Evolutionary conservation across 1,140 invertebrate genomes (phyloP).

Genomic region (Batillaria attramentaria): DNA sequence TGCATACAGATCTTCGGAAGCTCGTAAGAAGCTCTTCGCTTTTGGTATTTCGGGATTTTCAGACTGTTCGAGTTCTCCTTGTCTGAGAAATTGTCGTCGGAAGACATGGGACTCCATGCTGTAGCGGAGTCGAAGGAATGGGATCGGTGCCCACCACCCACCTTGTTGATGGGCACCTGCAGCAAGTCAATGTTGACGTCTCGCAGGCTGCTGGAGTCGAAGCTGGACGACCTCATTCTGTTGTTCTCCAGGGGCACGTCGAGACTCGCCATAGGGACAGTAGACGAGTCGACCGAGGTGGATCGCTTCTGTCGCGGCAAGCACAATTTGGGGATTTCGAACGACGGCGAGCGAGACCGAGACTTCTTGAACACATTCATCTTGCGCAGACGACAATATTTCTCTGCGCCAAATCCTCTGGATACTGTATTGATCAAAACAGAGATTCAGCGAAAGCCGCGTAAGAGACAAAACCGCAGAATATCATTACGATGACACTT

Average conservation of each 20-base stretch:
- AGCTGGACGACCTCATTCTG: slow-evolving; percentile 59
- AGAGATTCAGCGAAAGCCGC: no score
- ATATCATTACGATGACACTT: neutral
- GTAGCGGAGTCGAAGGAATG: slow-evolving; percentile 47
- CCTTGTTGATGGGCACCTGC: slow-evolving; percentile 30
- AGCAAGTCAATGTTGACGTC: slow-evolving; percentile 29
- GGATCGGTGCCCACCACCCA: slow-evolving; percentile 46
- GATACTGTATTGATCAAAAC: neutral
- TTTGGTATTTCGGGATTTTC: slow-evolving; percentile 50
- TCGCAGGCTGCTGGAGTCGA: slow-evolving; percentile 56
- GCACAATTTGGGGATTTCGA: slow-evolving; percentile 64
- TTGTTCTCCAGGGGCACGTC: slow-evolving; percentile 53
- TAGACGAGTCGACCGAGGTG: slow-evolving; percentile 51
- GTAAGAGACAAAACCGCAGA: neutral
- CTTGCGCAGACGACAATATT: neutral
- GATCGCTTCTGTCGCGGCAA: slow-evolving; percentile 52
- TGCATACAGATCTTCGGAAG: slow-evolving; percentile 67
- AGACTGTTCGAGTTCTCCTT: slow-evolving; percentile 40
- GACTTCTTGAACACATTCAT: slow-evolving; percentile 61
- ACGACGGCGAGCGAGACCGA: slow-evolving; percentile 54
- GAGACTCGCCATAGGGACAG: slow-evolving; percentile 33
- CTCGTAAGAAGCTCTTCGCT: slow-evolving; percentile 57
- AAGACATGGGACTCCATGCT: slow-evolving; percentile 47
- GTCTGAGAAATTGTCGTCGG: slow-evolving; percentile 58
- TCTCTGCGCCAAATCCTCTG: neutral